Conservation (phyloP, 2,888 invertebrate species). For the Cosmopolites sordidus region DNA sequence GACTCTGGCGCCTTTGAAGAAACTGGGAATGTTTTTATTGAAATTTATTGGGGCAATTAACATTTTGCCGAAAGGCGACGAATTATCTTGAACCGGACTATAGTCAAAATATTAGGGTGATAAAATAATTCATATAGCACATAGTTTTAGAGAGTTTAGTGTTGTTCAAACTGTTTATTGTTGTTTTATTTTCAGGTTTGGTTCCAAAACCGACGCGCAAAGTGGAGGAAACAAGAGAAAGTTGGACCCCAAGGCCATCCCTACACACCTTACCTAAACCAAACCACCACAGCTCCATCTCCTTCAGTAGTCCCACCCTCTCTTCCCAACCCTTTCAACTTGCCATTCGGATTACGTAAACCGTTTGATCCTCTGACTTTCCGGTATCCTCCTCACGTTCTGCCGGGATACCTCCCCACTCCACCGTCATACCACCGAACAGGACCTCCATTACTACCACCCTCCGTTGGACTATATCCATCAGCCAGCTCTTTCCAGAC, state of each 20-base stretch:
- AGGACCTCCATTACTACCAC: conserved; percentile 58
- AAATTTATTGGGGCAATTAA: too few relatives aligned
- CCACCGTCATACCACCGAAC: conserved; percentile 52
- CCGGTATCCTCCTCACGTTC: conserved; percentile 63
- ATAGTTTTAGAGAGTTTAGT: too few relatives aligned
- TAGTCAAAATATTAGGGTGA: too few relatives aligned
- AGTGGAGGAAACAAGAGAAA: conserved; percentile 91
- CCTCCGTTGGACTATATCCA: conserved; percentile 57
- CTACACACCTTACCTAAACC: conserved; percentile 77
- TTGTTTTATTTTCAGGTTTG: conserved; percentile 72
- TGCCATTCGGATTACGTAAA: conserved; percentile 71
- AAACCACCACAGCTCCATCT: conserved; percentile 59
- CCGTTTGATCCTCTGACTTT: conserved; percentile 72
- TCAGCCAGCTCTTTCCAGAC: conserved; percentile 75
- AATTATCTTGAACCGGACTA: too few relatives aligned
- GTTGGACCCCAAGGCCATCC: conserved; percentile 88
- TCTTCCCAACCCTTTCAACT: conserved; percentile 78
- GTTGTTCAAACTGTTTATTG: too few relatives aligned
- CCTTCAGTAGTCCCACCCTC: conserved; percentile 67
- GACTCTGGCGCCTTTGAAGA: too few relatives aligned
- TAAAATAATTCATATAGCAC: too few relatives aligned
- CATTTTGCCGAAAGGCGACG: too few relatives aligned
- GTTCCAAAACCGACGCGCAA: conserved; percentile 89
- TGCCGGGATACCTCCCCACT: conserved; percentile 56
- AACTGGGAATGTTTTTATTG: too few relatives aligned